These are phyloP conservation scores for Callionymus lyra DNA, from an alignment of 2,113 vertebrate genomes.

Conservation along the genomic window DNA sequence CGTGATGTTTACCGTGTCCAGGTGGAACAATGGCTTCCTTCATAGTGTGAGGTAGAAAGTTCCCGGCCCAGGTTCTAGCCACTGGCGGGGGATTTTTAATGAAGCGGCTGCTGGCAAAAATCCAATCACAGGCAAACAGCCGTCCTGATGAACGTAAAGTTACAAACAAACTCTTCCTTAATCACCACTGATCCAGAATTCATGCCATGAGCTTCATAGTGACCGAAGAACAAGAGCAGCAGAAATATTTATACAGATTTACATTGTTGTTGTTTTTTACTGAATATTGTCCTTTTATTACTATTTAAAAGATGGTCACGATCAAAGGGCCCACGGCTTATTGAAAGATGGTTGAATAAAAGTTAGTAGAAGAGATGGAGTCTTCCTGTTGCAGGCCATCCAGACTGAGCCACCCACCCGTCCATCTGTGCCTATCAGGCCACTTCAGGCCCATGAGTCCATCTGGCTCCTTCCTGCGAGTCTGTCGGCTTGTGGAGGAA, in stretches of 20 bases:
- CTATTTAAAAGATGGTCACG: too few species aligned
- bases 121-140: too few species aligned
- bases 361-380: too few species aligned
- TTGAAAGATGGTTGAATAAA: too few species aligned
- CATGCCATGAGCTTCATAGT: too few species aligned
- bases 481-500: constrained; percentile 57
- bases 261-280: too few species aligned
- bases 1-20: constrained; percentile 25
- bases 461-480: constrained; percentile 60
- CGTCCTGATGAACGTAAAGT: too few species aligned
- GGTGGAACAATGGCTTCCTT: constrained; percentile 52
- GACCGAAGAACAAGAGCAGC: too few species aligned
- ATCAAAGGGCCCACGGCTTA: too few species aligned
- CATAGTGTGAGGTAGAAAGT: constrained; percentile 29
- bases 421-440: constrained; percentile 58
- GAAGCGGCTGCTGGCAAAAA: constrained; percentile 17
- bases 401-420: constrained; percentile 50
- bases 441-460: constrained; percentile 41
- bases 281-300: too few species aligned
- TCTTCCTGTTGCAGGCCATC: constrained; percentile 20
- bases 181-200: too few species aligned
- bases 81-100: constrained; percentile 30
- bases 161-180: constrained; percentile 15
- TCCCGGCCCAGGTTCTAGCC: constrained; percentile 48
- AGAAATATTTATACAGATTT: too few species aligned